Evolutionary conservation across 2,113 vertebrate genomes (phyloP), one percentile per base, ranked within the genome.

Genomic region (Coptodon rendalli): DNA sequence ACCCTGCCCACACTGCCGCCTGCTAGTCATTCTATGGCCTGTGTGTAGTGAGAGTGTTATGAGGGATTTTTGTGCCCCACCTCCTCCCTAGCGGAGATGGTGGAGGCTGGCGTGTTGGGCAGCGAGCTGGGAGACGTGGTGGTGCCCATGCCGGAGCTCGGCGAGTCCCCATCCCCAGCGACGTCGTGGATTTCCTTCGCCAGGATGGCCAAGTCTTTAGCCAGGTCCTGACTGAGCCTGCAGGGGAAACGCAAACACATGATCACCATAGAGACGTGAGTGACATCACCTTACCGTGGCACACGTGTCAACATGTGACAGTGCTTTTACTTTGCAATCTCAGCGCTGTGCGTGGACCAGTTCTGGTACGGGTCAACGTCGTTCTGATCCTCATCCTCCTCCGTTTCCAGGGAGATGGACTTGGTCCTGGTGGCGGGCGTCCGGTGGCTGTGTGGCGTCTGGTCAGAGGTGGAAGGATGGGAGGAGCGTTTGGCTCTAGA

Each of bases 201-300:
- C 71, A 99, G 96, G 89, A 98, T 99, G 81, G 98, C 98, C 81
- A 99, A 97, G 6, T 99, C 98, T 95, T 99, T 99, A 86, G 99
- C 99, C 92, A 99, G 94, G 6, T 99, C 99, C 83, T 99, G 98
- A 94, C 99, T 99, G 86, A 99, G 96, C 85, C 98, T 99, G 91
- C n/a, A 63, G 40, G 24, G 12, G 7, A 82, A 38, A 71, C 11
- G 83, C 19, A 84, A 52, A 76, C 11, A 71, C 4, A 52, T 7
- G 4, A n/a, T 82, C 7, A 43, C 9, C 50, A 22, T 68, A 52
- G 59, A 54, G 34, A 17, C 12, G 9, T 29, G 22, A 71, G n/a
- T 45, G 71, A 36, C 50, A 17, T 80, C 73, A 52, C 48, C 10
- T 27, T 19, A 54, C 27, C 19, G 7, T 29, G 53, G 36, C 48